Evolutionary conservation across 37 sponge, comb jelly and placozoan species (phyloP), one percentile per base, ranked within the genome.

Genomic region (Spongilla lacustris): DNA sequence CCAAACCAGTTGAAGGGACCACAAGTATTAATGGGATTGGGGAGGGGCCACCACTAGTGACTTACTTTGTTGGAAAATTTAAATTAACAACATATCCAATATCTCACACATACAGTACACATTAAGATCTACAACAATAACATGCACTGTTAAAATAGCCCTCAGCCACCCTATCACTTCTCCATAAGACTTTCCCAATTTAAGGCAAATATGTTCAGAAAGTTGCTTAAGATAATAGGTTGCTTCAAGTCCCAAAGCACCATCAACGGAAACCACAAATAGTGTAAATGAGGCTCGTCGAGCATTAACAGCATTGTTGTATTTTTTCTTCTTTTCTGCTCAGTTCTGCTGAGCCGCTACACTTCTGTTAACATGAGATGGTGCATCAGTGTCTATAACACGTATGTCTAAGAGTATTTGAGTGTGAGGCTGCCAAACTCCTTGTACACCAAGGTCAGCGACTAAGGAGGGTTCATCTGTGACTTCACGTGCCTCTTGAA

Each of bases 381-480:
- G 68, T 75, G 81, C 75, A 38, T 81, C 80, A 80, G 84, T 83
- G 84, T 89, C 89, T 68, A 76, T 50, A 58, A 89, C 89, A 77
- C 84, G 70, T 12, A 89, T 41, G 83, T 89, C 89, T 67, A 89
- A 77, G 71, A 89, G 83, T 33, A 72, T 72, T 71, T 69, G 71
- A 82, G 82, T 12, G 66, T 89, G 78, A 48, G 84, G 84, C 36
- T 78, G 78, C 84, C 78, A 89, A 22, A 88, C 83, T 35, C 84
- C 89, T 31, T 84, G 26, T 22, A 83, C 84, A n/a, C 89, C 48
- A 29, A 89, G 79, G 67, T 83, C 78, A 66, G 89, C 84, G 31
- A 89, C 73, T 25, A 89, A 50, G 27, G 89, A 70, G 11, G 67
- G 80, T 24, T 23, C n/a, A n/a, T 27, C 48, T 26, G 6, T 27